Evolutionary conservation across 2,113 vertebrate genomes (phyloP), one percentile per base, ranked within the genome.

Genomic region (Apistogramma diplotaenia): DNA sequence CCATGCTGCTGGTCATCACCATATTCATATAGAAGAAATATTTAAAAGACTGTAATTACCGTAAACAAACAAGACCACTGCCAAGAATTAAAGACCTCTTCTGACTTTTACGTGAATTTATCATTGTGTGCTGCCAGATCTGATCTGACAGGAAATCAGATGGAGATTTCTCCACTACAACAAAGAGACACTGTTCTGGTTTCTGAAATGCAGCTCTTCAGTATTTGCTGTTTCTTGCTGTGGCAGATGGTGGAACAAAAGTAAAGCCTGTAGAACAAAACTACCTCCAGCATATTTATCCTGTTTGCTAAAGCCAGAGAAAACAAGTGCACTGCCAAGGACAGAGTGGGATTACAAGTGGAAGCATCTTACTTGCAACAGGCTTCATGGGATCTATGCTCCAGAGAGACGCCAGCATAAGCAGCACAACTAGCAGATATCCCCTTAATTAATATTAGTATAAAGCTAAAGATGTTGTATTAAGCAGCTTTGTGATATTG

Each of bases 201-300:
- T 29, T 79, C 80, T 61, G 49, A 78, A 49, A 74, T 51, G 23
- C 58, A 71, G 74, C 85, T 53, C 13, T 54, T 53, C 76, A 78
- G 74, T 67, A 59, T 86, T 87, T 51, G 74, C 55, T 53, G 19
- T 76, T 60, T 71, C 60, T 35, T 35, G 23, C 55, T 10, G 33
- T 51, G 59, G 43, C 88, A 90, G 89, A 88, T 90, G 88, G 87
- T 81, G 76, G 56, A 87, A 89, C 85, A 74, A 89, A 80, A 85
- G 58, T 67, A 70, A 84, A 79, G 83, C 59, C 76, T 81, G 76
- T 76, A 25, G 49, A 76, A 55, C 13, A 57, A 86, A 87, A 78
- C 83, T 60, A 74, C 79, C 65, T 87, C 70, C 72, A 85, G 71
- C 85, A 65, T 74, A 78, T 85, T 85, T 82, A 51, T 86, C 40